Evolutionary conservation across 2,888 invertebrate genomes (phyloP), one percentile per base, ranked within the genome.

Genomic region (Daptonema setosum): DNA sequence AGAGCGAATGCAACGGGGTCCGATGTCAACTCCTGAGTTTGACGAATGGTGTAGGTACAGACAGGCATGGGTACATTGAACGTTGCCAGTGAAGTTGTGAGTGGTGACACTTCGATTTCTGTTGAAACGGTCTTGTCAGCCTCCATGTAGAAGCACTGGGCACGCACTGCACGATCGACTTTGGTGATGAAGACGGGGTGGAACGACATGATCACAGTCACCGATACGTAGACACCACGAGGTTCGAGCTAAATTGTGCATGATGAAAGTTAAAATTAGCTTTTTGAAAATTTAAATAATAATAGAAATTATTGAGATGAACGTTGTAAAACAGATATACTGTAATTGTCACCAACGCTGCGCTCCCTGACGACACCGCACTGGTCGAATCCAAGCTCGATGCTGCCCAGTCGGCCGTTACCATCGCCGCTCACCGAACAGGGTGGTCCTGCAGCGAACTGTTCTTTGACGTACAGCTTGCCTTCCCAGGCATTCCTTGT

Each of bases 341-440:
- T 11, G 17, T 17, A 17, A 17, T 22, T 3, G n/a, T n/a, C 3
- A 17, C 45, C n/a, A 5, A 45, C 45, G 24, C 69, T 69, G 26
- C 69, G 63, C n/a, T 68, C 67, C 26, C 69, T 59, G 20, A 63
- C 64, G 22, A 67, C 65, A 59, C 67, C 67, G 63, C 69, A 69
- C n/a, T 67, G 61, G 60, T 66, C 66, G 61, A 69, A 69, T 26
- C 65, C 65, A 45, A 69, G 61, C 58, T 66, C 67, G 60, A 69
- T 69, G 57, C 67, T 67, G 56, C 67, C 67, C 25, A 66, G 64
- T 14, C 45, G 30, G 35, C 25, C 2, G 11, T 17, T 20, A 2
- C 35, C 30, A 25, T 28, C 35, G 35, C 28, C 35, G 20, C 14
- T 3, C 29, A 52, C 52, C 29, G 2, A 3, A 25, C 68, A 68